These are phyloP conservation scores for Microcebus lehilahytsara DNA, from an alignment of 2,113 vertebrate genomes.

Conservation along the genomic window DNA sequence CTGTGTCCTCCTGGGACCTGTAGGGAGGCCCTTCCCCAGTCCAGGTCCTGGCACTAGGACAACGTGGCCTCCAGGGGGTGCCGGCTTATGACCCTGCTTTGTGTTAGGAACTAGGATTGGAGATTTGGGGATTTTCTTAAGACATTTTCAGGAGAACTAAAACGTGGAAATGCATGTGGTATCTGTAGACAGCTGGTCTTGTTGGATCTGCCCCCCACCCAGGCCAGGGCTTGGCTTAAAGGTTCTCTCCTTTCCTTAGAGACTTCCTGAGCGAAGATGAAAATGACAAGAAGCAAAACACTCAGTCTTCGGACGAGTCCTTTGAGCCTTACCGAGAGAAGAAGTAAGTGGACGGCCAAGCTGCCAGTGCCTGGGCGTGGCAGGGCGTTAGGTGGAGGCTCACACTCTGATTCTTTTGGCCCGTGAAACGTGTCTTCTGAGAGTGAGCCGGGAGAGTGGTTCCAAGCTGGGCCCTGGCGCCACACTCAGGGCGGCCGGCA, in stretches of 20 bases:
- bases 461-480: too few species aligned
- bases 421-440: neutral
- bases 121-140: neutral
- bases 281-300: constrained; percentile 81
- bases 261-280: constrained; percentile 89
- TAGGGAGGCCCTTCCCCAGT: neutral
- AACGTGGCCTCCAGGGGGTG: neutral
- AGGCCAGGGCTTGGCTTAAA: neutral
- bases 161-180: neutral
- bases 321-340: constrained; percentile 88
- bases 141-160: neutral
- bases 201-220: neutral
- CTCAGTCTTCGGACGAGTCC: constrained; percentile 87
- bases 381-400: accelerated
- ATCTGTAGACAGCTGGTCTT: neutral
- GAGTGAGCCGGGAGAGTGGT: neutral
- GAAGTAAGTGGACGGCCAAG: constrained; percentile 82
- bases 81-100: neutral
- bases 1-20: neutral
- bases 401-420: neutral
- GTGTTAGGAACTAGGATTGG: neutral
- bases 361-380: accelerated
- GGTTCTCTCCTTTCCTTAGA: constrained; percentile 78
- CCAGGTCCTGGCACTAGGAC: neutral
- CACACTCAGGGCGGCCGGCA: neutral